Evolutionary conservation across 2,888 invertebrate genomes (phyloP), one percentile per base, ranked within the genome.

Genomic region (Calephelis perditalis): DNA sequence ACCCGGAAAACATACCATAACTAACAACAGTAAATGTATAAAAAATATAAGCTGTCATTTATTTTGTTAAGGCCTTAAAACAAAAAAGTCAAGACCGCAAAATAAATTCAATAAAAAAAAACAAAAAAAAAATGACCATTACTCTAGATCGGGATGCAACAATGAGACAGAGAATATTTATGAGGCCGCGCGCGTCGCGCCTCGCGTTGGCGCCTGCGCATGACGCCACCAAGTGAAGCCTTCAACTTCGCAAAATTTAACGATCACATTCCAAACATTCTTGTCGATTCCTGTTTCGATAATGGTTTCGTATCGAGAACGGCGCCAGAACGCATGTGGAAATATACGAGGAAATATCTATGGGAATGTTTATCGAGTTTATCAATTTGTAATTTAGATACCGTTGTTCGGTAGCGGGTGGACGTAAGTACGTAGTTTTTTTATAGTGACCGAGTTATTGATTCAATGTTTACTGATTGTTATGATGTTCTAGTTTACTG

Each of bases 181-280:
- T 69, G 69, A 68, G 68, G 52, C 52, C 68, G 60, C 61, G 68
- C 68, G 69, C 57, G 69, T 62, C 70, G 70, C 64, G 52, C 9
- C 26, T 52, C 67, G 69, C 73, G 71, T 71, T 74, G 84, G 83
- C 84, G 82, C 79, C 79, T 77, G 75, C 74, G 74, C 70, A 64
- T 71, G 77, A 72, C 78, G 79, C 78, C 71, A 67, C 71, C 70
- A 72, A 74, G 67, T 67, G 70, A 69, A 72, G 71, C 76, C 75
- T 77, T 77, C 76, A 78, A 67, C 67, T 76, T 74, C 76, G 74
- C 75, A 73, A 77, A 81, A 82, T 83, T 84, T 74, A 81, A 87
- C 84, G 77, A 79, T 81, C 70, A 76, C 80, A 86, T 85, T 81
- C 84, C 82, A 61, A 69, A 68, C 79, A 79, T 84, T 80, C 76